phyloP scores from a whole-genome alignment of 2,113 vertebrate genomes.

The Sinosuthora webbiana region DNA sequence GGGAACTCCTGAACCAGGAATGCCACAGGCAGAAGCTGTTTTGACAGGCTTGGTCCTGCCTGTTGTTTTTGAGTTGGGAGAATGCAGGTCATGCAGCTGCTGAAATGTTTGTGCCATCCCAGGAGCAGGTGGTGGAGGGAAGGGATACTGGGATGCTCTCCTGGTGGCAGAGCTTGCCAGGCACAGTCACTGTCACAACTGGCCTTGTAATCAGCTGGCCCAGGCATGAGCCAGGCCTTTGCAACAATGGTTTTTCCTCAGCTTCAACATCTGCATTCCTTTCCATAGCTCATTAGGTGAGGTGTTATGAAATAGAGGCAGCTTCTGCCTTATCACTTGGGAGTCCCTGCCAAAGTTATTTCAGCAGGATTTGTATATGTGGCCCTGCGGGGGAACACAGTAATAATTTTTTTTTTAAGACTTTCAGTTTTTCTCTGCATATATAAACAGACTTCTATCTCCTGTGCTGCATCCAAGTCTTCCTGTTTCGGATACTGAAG shows the following conservation, averaged over 20 bases:
- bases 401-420: not conserved
- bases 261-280: not conserved
- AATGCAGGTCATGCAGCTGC: not conserved
- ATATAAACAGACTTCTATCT: not conserved
- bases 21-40: not conserved
- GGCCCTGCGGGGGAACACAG: slow-evolving; percentile 15
- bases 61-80: not conserved
- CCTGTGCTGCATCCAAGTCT: not conserved
- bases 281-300: not conserved
- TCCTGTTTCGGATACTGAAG: not conserved
- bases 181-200: not conserved
- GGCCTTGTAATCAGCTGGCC: not conserved
- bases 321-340: not conserved
- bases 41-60: not conserved
- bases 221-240: not conserved
- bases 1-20: not conserved
- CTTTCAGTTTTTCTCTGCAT: not conserved
- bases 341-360: not conserved
- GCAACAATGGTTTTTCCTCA: not conserved
- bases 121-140: not conserved
- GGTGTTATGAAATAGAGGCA: not conserved
- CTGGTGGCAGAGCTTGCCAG: not conserved
- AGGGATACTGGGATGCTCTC: not conserved
- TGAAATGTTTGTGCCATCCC: not conserved
- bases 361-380: not conserved